Conservation (phyloP, 2,888 invertebrate species). For the Conops quadrifasciatus region DNA sequence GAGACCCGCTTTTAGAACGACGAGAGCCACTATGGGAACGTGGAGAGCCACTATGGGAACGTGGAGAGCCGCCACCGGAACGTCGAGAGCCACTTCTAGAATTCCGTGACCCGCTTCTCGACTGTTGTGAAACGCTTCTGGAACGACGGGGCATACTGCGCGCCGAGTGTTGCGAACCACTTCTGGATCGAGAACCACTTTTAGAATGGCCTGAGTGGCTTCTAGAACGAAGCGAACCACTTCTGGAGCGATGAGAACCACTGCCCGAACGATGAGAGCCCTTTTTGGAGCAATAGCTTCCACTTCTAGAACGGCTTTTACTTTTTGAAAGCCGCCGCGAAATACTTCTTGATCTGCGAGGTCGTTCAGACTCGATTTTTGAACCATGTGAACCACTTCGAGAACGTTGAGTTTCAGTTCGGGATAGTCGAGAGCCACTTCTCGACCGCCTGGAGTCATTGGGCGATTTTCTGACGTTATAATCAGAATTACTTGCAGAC, state of each 20-base stretch:
- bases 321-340: slow-evolving; percentile 2
- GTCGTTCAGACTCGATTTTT: too few relatives aligned
- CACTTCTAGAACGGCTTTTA: slow-evolving; percentile 43
- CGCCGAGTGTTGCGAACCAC: slow-evolving; percentile 25
- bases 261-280: slow-evolving; percentile 33
- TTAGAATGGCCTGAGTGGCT: slow-evolving; percentile 47
- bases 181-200: slow-evolving; percentile 36
- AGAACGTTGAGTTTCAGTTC: slow-evolving; percentile 48
- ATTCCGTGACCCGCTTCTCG: slow-evolving; percentile 43
- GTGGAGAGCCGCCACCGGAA: slow-evolving; percentile 40
- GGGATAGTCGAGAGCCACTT: slow-evolving; percentile 30
- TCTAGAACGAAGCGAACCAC: slow-evolving; percentile 43
- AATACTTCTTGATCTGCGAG: neutral
- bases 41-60: slow-evolving; percentile 42
- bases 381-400: slow-evolving; percentile 38
- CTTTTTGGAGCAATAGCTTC: slow-evolving; percentile 26
- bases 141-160: slow-evolving; percentile 34
- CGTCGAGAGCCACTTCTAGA: slow-evolving; percentile 47
- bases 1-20: slow-evolving; percentile 42
- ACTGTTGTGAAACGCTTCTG: slow-evolving; percentile 45
- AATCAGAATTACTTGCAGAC: slow-evolving; percentile 29
- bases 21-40: slow-evolving; percentile 45
- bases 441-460: slow-evolving; percentile 44
- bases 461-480: slow-evolving; percentile 5
- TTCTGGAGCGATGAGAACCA: slow-evolving; percentile 35